Evolutionary conservation across 2,797 vertebrate genomes (phyloP).

Genomic region (Cetoscarus ocellatus): DNA sequence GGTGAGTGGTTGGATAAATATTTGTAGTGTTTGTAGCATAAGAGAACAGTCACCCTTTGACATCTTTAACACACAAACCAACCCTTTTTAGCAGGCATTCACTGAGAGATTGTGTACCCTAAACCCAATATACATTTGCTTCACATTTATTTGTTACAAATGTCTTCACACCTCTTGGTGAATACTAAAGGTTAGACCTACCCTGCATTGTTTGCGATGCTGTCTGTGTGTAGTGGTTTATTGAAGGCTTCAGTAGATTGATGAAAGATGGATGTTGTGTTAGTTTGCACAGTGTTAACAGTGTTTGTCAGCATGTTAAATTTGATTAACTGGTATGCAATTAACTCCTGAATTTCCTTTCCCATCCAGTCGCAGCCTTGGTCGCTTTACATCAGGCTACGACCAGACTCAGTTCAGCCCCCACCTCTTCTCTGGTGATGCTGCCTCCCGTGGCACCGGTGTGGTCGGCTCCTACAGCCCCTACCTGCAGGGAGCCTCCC

Average conservation of each 20-base stretch:
- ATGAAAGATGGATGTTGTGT: slow-evolving; percentile 11
- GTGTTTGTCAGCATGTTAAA: background rate
- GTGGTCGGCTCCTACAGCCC: slow-evolving; percentile 83
- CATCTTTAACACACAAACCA: background rate
- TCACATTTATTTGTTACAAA: background rate
- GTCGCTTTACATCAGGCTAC: slow-evolving; percentile 90
- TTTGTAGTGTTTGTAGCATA: slow-evolving; percentile 35
- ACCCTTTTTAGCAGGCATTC: slow-evolving; percentile 45
- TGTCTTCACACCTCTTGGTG: slow-evolving; percentile 53
- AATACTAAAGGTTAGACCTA: slow-evolving; percentile 45
- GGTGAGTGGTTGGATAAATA: slow-evolving; percentile 66
- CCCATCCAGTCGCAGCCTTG: slow-evolving; percentile 86
- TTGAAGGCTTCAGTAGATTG: slow-evolving; percentile 21
- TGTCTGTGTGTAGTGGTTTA: slow-evolving; percentile 29
- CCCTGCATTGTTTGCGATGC: slow-evolving; percentile 29
- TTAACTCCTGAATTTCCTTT: slow-evolving; percentile 20
- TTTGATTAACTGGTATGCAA: slow-evolving; percentile 24
- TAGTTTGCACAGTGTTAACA: background rate
- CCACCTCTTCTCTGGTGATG: slow-evolving; percentile 90
- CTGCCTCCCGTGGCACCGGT: slow-evolving; percentile 75
- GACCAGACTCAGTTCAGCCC: slow-evolving; percentile 94
- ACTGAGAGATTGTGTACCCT: slow-evolving; percentile 45
- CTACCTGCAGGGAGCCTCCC: slow-evolving; percentile 88
- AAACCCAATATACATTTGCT: background rate
- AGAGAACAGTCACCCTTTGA: slow-evolving; percentile 20